Conservation (phyloP, 2,797 vertebrate genomes). For the Sebastes miniatus region DNA sequence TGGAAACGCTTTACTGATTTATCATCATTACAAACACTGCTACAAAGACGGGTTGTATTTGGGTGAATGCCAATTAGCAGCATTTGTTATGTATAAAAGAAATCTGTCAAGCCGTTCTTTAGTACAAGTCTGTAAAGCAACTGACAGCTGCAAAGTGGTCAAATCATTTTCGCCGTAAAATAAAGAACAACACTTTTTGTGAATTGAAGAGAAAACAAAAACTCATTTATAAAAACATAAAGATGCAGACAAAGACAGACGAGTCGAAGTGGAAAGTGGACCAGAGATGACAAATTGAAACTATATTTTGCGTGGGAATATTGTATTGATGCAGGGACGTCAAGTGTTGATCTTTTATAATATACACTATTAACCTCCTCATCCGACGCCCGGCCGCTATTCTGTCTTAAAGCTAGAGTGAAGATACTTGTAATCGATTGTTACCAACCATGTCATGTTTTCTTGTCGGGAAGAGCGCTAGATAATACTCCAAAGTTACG, state of each 20-base stretch:
- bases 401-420: no score
- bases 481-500: no score
- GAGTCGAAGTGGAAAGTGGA: neutral
- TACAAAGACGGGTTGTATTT: neutral
- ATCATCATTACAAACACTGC: neutral
- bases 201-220: neutral
- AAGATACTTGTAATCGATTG: no score
- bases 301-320: no score
- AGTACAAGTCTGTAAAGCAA: neutral
- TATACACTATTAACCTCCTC: no score
- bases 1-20: neutral
- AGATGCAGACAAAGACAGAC: neutral
- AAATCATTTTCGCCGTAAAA: neutral
- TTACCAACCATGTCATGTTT: no score
- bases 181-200: neutral
- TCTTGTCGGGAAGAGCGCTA: no score
- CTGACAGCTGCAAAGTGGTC: neutral
- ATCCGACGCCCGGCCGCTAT: no score
- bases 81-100: neutral
- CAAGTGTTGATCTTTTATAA: no score
- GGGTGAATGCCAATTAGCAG: constrained; percentile 1
- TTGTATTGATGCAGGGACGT: no score
- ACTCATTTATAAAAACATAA: neutral
- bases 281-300: neutral
- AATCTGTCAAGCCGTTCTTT: neutral